phyloP scores from a whole-genome alignment of 2,797 vertebrate genomes.

The Mormyrus hasselquistii region DNA sequence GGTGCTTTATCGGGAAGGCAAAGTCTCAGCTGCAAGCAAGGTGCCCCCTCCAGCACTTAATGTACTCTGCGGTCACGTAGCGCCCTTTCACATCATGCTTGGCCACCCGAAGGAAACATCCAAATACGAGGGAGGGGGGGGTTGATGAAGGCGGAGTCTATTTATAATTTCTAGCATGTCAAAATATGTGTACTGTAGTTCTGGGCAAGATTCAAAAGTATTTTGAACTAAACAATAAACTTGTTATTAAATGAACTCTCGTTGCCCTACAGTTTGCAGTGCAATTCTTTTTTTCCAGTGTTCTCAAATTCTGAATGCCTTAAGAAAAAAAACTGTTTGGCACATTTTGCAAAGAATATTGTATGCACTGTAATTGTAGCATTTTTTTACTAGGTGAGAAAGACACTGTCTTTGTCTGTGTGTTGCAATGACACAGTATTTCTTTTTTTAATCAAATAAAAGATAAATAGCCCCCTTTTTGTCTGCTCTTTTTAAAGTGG shows the following conservation, averaged over 20 bases:
- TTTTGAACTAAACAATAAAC: slow-evolving; percentile 55
- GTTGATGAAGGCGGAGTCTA: slow-evolving; percentile 28
- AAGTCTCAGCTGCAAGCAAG: slow-evolving; percentile 3
- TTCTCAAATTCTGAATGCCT: slow-evolving; percentile 53
- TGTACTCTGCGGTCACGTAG: slow-evolving; percentile 26
- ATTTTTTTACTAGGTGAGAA: slow-evolving; percentile 48
- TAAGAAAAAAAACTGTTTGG: slow-evolving; percentile 38
- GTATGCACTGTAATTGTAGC: slow-evolving; percentile 49
- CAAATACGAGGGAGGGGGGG: slow-evolving; percentile 23
- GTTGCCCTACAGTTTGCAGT: slow-evolving; percentile 44
- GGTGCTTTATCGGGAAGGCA: slow-evolving; percentile 13
- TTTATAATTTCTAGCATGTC: slow-evolving; percentile 42
- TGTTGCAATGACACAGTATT: slow-evolving; percentile 43
- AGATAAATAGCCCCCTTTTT: slow-evolving; percentile 15
- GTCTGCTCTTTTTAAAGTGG: slow-evolving; percentile 19
- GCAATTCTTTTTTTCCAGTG: slow-evolving; percentile 50
- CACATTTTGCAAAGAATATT: slow-evolving; percentile 54
- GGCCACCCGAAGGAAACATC: slow-evolving; percentile 31
- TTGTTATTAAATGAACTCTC: slow-evolving; percentile 39
- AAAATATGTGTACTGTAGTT: slow-evolving; percentile 49
- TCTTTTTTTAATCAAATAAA: slow-evolving; percentile 38
- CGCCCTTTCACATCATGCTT: slow-evolving; percentile 28
- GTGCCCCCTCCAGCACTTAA: slow-evolving; percentile 21
- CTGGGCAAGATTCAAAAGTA: slow-evolving; percentile 58
- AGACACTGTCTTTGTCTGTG: slow-evolving; percentile 44